phyloP scores from a whole-genome alignment of 2,113 vertebrate genomes.

The Ameiurus melas region DNA sequence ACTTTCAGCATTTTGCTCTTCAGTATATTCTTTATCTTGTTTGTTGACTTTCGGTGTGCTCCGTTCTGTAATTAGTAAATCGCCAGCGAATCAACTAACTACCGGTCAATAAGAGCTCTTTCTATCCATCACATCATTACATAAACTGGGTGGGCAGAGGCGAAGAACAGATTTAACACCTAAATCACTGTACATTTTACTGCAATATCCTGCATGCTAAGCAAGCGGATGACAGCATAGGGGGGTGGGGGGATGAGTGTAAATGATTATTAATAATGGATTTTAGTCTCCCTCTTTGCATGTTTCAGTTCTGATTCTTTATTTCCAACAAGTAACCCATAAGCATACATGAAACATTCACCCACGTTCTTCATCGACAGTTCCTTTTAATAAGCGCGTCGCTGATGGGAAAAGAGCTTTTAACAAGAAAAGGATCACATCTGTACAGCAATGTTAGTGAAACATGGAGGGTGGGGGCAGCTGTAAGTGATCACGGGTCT shows the following conservation, averaged over 20 bases:
- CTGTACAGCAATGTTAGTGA: not conserved
- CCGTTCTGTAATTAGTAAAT: not conserved
- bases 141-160: not conserved
- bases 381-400: not conserved
- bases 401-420: not conserved
- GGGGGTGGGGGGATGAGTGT: no score
- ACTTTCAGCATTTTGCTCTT: no score
- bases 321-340: not conserved
- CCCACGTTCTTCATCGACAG: not conserved
- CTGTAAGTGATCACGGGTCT: not conserved
- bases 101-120: not conserved
- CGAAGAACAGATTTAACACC: not conserved
- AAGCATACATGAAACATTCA: not conserved
- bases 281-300: not conserved
- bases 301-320: conserved; percentile 2
- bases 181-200: not conserved
- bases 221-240: not conserved
- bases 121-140: not conserved
- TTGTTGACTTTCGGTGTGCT: not conserved
- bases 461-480: not conserved
- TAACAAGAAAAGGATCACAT: not conserved
- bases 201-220: not conserved
- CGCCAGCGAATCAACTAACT: not conserved
- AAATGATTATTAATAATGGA: conserved; percentile 2
- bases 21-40: not conserved